phyloP scores from a whole-genome alignment of 2,113 vertebrate species.

The Eulemur rufifrons region DNA sequence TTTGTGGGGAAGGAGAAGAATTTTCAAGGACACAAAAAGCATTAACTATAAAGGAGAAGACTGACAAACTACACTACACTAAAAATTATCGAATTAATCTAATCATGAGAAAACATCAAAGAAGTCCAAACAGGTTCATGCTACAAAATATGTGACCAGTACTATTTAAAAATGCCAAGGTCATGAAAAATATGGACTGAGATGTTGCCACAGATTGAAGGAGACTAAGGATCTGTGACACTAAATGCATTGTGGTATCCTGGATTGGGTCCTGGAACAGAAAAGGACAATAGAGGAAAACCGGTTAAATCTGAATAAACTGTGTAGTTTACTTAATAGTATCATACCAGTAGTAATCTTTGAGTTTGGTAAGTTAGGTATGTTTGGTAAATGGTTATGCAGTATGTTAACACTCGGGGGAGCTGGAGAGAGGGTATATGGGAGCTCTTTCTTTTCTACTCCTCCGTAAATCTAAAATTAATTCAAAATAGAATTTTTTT shows the following conservation, averaged over 20 bases:
- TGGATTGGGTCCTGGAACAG: neutral
- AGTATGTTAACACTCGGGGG: neutral
- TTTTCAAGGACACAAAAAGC: neutral
- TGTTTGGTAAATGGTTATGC: neutral
- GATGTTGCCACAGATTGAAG: neutral
- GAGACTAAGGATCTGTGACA: neutral
- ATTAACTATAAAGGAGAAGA: neutral
- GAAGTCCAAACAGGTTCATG: neutral
- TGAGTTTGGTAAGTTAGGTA: neutral
- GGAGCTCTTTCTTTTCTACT: neutral
- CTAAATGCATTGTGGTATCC: neutral
- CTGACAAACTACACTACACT: neutral
- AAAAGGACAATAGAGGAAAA: neutral
- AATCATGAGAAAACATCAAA: neutral
- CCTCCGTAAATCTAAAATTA: neutral
- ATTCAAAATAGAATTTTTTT: neutral
- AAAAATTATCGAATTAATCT: neutral
- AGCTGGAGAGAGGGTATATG: neutral
- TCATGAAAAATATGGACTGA: neutral
- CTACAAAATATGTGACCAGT: neutral
- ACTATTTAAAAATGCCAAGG: neutral
- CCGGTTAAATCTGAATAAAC: neutral
- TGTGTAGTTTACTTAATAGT: neutral
- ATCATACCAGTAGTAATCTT: neutral
- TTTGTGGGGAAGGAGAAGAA: neutral